A percentile compares a stretch with the other conserved stretches of the same genome.
Conservation (phyloP, 2,797 vertebrate genomes). For the Gambelia wislizenii region DNA sequence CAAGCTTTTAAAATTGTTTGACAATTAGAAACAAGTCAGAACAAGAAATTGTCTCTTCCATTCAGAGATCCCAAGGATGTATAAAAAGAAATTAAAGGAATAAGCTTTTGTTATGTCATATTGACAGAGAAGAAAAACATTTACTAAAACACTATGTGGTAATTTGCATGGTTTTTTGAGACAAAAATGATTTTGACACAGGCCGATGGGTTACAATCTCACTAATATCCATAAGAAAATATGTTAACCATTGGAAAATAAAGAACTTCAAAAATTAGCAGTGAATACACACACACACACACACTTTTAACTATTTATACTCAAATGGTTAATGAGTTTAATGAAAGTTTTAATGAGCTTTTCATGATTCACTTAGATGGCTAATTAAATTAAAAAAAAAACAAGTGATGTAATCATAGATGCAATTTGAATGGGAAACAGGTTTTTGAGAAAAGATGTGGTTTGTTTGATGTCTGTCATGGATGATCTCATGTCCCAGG, state of each 20-base stretch:
- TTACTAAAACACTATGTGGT: slow-evolving; percentile 21
- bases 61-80: slow-evolving; percentile 6
- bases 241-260: neutral
- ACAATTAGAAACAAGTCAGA: slow-evolving; percentile 55
- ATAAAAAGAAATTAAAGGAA: slow-evolving; percentile 37
- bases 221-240: neutral
- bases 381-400: slow-evolving; percentile 26
- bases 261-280: neutral
- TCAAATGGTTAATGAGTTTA: neutral
- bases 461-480: slow-evolving; percentile 8
- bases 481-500: slow-evolving; percentile 32
- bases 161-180: neutral
- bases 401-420: slow-evolving; percentile 7
- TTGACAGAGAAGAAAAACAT: slow-evolving; percentile 24
- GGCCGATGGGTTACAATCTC: neutral
- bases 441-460: slow-evolving; percentile 11
- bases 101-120: neutral
- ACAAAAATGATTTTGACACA: slow-evolving; percentile 17
- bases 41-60: slow-evolving; percentile 35
- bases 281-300: neutral
- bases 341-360: slow-evolving; percentile 34
- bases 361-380: slow-evolving; percentile 14
- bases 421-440: slow-evolving; percentile 17
- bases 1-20: slow-evolving; percentile 48
- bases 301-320: neutral